Evolutionary conservation across 2,797 vertebrate species (phyloP), one percentile per base, ranked within the genome.

Genomic region (Fratercula arctica): DNA sequence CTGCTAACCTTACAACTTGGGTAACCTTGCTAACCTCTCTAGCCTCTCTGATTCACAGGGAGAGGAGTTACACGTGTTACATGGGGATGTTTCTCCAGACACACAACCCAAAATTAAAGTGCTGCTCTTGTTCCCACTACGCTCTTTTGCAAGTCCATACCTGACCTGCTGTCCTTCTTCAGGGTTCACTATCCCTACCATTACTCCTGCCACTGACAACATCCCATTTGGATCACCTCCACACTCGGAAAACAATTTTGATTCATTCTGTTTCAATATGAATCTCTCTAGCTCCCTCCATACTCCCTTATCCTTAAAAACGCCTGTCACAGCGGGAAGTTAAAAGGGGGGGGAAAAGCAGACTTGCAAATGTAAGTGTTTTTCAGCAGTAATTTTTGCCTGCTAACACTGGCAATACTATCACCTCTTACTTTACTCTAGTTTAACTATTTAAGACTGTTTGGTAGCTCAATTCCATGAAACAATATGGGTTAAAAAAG

Each of bases 1-100:
- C 51, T 35, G 43, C 60, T 73, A 60, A 60, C 35, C 39, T 64
- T 39, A 51, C 70, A 83, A 53, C 26, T 21, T 48, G 59, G 15
- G 78, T 46, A 76, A 72, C 77, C 43, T 74, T 31, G 23, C n/a
- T 68, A 86, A 85, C 57, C 24, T 66, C 68, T 89, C 29, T 9
- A 87, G 61, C 16, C 41, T 41, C 76, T 77, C 85, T 86, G 79
- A 95, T 94, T 95, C 91, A 92, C 64, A 81, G 43, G 26, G 29
- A 88, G 57, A 77, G 50, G 39, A 64, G 54, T 66, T 91, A 59
- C 25, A 28, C 2, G 6, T 2, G 3, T 60, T 64, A 53, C 28
- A 39, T 0, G 8, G 20, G 31, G 59, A 59, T 78, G 59, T 82
- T 94, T 93, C 83, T 79, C 26, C 67, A 90, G 13, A 64, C 8